Percentiles rank a stretch among this genome's conserved stretches.
These are phyloP conservation scores for Drosophila sechellia DNA, from an alignment of 1,140 invertebrate species.

Conservation along the genomic window DNA sequence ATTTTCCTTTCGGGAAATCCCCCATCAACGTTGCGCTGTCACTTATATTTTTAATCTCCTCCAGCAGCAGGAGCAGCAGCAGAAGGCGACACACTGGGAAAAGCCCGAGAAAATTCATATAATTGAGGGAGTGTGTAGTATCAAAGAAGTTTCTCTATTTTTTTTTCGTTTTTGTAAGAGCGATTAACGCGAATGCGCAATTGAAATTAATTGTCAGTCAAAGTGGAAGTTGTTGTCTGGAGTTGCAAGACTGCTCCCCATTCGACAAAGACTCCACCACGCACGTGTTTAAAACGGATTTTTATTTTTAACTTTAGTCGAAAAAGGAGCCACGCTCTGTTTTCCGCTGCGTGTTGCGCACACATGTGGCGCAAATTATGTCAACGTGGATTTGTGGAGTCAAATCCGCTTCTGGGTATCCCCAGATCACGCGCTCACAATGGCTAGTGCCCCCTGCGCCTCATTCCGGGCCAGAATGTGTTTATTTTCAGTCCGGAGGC, in stretches of 20 bases:
- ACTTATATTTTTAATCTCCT: slow-evolving; percentile 78
- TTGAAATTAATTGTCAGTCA: slow-evolving; percentile 83
- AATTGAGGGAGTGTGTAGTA: slow-evolving; percentile 49
- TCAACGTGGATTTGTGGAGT: slow-evolving; percentile 69
- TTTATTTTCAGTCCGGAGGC: slow-evolving; percentile 49
- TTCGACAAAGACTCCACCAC: slow-evolving; percentile 10
- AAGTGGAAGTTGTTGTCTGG: slow-evolving; percentile 47
- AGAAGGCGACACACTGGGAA: slow-evolving; percentile 59
- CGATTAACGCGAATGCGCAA: slow-evolving; percentile 81
- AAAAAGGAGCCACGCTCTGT: slow-evolving; percentile 21
- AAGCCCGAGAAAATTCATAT: background rate
- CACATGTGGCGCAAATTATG: slow-evolving; percentile 77
- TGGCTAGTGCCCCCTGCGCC: background rate
- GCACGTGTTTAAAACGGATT: slow-evolving; percentile 73
- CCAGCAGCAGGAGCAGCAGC: slow-evolving; percentile 26
- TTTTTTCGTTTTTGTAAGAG: slow-evolving; percentile 49
- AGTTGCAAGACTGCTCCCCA: background rate
- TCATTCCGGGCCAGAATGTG: background rate
- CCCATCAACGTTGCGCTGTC: slow-evolving; percentile 48
- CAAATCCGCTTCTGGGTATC: slow-evolving; percentile 27
- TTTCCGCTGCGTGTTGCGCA: slow-evolving; percentile 39
- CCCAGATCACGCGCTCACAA: slow-evolving; percentile 8
- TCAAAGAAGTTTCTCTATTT: slow-evolving; percentile 30
- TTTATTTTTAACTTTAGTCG: slow-evolving; percentile 69
- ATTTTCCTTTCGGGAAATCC: slow-evolving; percentile 58